These are phyloP conservation scores for Nymphalis polychloros DNA, from an alignment of 2,888 invertebrate genomes.

Conservation along the genomic window DNA sequence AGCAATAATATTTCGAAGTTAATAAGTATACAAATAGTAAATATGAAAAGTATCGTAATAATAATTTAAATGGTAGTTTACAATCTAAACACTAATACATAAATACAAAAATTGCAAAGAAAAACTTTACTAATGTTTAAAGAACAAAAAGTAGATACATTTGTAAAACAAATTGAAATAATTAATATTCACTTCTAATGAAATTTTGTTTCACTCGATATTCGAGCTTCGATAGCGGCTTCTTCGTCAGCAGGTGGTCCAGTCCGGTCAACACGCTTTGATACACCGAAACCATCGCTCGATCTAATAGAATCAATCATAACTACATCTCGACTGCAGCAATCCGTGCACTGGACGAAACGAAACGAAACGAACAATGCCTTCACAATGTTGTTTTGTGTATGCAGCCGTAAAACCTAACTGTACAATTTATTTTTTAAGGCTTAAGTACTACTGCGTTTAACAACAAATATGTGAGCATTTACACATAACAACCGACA, in stretches of 20 bases:
- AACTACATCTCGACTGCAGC: conserved; percentile 58
- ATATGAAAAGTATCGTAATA: too few relatives aligned
- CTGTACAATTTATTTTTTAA: conserved; percentile 46
- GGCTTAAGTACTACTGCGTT: conserved; percentile 50
- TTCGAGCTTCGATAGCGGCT: conserved; percentile 50
- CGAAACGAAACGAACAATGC: conserved; percentile 44
- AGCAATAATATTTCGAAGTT: not conserved
- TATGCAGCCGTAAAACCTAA: conserved; percentile 47
- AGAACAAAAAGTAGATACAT: too few relatives aligned
- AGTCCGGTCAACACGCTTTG: conserved; percentile 72
- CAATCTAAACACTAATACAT: too few relatives aligned
- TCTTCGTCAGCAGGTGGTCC: conserved; percentile 71
- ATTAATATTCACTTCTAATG: conserved; percentile 47
- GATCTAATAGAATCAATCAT: conserved; percentile 77
- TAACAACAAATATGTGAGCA: conserved; percentile 78
- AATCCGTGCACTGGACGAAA: conserved; percentile 42
- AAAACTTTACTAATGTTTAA: too few relatives aligned
- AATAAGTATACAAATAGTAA: too few relatives aligned
- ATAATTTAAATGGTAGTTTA: too few relatives aligned
- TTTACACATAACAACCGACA: conserved; percentile 70
- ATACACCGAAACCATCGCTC: conserved; percentile 72
- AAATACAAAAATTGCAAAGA: too few relatives aligned
- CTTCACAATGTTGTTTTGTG: conserved; percentile 39
- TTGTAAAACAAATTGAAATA: conserved; percentile 3
- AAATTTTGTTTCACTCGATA: conserved; percentile 46